A percentile compares a stretch with the other conserved stretches of the same genome.
Evolutionary conservation across 2,888 invertebrate genomes (phyloP).

Genomic region (Epinotia bilunana): DNA sequence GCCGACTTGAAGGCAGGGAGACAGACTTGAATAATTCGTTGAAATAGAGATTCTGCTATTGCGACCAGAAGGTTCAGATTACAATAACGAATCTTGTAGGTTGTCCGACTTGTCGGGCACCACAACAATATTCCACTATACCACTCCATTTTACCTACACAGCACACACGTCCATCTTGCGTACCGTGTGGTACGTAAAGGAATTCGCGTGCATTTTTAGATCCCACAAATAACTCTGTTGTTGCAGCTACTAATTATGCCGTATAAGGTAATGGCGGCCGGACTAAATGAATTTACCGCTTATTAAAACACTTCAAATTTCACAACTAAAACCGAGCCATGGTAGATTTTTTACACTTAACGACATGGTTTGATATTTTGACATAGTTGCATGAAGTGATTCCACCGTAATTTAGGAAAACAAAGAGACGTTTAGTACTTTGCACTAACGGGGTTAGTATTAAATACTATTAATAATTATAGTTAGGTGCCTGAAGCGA

Average conservation of each 20-base stretch:
- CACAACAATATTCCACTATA: neutral
- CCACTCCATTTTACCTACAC: neutral
- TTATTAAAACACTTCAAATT: constrained; percentile 73
- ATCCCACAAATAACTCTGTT: constrained; percentile 45
- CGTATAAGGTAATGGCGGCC: constrained; percentile 52
- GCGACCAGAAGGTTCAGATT: neutral
- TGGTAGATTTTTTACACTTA: constrained; percentile 51
- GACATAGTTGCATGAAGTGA: neutral
- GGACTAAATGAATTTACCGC: constrained; percentile 69
- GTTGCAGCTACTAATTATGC: constrained; percentile 55
- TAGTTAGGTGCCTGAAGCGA: neutral
- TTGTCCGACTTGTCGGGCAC: neutral
- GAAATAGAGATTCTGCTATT: neutral
- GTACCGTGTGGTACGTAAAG: constrained; percentile 21
- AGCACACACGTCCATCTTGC: constrained; percentile 24
- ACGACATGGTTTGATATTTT: constrained; percentile 46
- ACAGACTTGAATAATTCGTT: neutral
- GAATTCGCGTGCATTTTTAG: constrained; percentile 42
- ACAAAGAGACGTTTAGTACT: neutral
- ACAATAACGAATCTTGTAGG: neutral
- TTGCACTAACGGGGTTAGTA: neutral
- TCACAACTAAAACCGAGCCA: constrained; percentile 57
- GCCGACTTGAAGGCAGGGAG: neutral
- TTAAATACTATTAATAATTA: neutral
- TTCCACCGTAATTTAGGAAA: neutral